Evolutionary conservation across 2,797 vertebrate genomes (phyloP).

Genomic region (Tokudaia tokunoshimensis): DNA sequence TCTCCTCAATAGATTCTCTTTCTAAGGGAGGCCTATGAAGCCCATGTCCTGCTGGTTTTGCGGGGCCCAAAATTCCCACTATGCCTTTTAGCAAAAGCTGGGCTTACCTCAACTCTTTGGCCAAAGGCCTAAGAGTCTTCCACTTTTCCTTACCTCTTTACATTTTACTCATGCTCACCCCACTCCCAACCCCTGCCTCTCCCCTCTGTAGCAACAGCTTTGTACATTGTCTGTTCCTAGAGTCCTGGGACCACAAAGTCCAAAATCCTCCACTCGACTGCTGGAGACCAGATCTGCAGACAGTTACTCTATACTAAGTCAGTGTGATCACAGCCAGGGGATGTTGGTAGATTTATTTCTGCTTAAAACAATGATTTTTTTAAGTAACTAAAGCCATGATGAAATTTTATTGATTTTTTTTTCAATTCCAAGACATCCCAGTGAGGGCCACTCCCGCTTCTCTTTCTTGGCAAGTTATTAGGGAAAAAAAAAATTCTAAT

Average conservation of each 20-base stretch:
- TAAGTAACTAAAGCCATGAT: constrained; percentile 51
- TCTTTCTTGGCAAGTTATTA: constrained; percentile 20
- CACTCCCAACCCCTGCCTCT: not conserved
- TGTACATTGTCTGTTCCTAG: not conserved
- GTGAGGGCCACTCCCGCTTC: not conserved
- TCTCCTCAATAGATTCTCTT: not conserved
- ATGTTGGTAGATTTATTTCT: constrained; percentile 53
- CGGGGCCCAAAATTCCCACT: not conserved
- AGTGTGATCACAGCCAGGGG: not conserved
- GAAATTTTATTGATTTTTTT: constrained; percentile 50
- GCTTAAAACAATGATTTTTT: constrained; percentile 30
- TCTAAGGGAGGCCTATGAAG: constrained; percentile 42
- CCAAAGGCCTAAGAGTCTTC: constrained; percentile 1
- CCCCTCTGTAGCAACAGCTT: not conserved
- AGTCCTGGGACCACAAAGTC: not conserved
- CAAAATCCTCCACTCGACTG: not conserved
- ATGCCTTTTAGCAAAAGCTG: constrained; percentile 21
- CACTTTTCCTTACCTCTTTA: not conserved
- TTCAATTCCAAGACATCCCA: constrained; percentile 47
- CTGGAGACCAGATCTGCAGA: not conserved
- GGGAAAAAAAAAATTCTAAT: constrained; percentile 32
- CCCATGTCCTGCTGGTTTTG: not conserved
- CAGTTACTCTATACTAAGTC: not conserved
- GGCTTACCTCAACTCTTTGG: not conserved
- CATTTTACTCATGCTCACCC: not conserved